phyloP scores from a whole-genome alignment of 2,797 vertebrate genomes.

The Mormyrops boulengeri region DNA sequence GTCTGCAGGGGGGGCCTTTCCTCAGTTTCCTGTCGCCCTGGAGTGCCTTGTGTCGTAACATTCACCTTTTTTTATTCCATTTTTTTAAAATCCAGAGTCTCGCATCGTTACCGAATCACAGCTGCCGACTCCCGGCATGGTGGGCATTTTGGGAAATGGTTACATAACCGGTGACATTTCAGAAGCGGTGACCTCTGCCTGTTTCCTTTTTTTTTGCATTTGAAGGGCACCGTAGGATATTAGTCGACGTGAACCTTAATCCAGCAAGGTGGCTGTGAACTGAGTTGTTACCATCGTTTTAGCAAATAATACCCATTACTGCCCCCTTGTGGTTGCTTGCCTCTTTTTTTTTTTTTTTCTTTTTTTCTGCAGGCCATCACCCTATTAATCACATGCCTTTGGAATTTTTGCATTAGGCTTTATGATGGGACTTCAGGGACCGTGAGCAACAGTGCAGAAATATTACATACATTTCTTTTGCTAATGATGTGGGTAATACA shows the following conservation, averaged over 20 bases:
- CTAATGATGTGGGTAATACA: not conserved
- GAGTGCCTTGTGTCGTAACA: not conserved
- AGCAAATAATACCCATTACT: not conserved
- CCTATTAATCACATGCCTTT: not conserved
- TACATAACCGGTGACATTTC: not conserved
- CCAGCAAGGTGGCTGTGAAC: not conserved
- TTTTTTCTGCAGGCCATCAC: not conserved
- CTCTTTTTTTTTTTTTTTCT: not conserved
- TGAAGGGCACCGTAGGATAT: not conserved
- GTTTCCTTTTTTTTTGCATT: not conserved
- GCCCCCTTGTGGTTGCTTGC: constrained; percentile 1
- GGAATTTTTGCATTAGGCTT: not conserved
- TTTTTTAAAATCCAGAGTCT: not conserved
- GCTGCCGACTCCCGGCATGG: not conserved
- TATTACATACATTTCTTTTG: not conserved
- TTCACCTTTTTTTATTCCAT: not conserved
- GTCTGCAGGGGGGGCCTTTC: not conserved
- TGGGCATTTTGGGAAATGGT: not conserved
- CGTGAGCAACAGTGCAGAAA: not conserved
- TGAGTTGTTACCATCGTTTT: not conserved
- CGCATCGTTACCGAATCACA: not conserved
- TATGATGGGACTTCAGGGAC: not conserved
- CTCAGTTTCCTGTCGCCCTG: not conserved
- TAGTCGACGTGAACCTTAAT: not conserved
- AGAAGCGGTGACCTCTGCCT: not conserved